phyloP scores from a whole-genome alignment of 2,888 invertebrate genomes.

The Harpagoxenus sublaevis region DNA sequence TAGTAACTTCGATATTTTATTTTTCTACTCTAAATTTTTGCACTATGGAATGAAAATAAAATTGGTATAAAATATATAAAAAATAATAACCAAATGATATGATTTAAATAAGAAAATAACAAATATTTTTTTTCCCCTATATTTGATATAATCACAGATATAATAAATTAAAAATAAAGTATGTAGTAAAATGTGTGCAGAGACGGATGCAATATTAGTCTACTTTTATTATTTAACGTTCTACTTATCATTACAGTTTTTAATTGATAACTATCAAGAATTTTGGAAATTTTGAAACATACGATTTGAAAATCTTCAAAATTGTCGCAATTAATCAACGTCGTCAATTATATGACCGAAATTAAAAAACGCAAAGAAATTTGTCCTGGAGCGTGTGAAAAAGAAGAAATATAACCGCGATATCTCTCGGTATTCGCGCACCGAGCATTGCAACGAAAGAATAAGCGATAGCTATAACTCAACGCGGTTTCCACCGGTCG shows the following conservation, averaged over 20 bases:
- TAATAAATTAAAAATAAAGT: neutral
- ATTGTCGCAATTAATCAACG: neutral
- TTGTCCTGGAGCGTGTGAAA: neutral
- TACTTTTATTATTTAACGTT: neutral
- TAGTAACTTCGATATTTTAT: slow-evolving; percentile 13
- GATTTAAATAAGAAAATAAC: neutral
- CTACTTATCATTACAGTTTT: neutral
- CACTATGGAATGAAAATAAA: neutral
- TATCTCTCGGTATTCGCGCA: slow-evolving; percentile 16
- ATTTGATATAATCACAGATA: neutral
- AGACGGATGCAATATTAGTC: neutral
- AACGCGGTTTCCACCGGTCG: neutral
- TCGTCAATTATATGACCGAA: slow-evolving; percentile 4
- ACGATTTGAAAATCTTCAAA: neutral
- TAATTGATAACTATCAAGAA: neutral
- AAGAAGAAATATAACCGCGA: slow-evolving; percentile 31
- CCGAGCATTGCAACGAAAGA: slow-evolving; percentile 11
- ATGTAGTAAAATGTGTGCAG: neutral
- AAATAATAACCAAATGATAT: neutral
- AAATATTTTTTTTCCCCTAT: neutral
- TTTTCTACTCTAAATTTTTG: neutral
- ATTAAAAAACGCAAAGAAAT: slow-evolving; percentile 16
- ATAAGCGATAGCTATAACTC: slow-evolving; percentile 31
- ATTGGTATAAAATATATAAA: neutral
- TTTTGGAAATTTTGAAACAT: neutral